Evolutionary conservation across 2,113 vertebrate species (phyloP).

Genomic region (Rhegmatorhina hoffmannsi): DNA sequence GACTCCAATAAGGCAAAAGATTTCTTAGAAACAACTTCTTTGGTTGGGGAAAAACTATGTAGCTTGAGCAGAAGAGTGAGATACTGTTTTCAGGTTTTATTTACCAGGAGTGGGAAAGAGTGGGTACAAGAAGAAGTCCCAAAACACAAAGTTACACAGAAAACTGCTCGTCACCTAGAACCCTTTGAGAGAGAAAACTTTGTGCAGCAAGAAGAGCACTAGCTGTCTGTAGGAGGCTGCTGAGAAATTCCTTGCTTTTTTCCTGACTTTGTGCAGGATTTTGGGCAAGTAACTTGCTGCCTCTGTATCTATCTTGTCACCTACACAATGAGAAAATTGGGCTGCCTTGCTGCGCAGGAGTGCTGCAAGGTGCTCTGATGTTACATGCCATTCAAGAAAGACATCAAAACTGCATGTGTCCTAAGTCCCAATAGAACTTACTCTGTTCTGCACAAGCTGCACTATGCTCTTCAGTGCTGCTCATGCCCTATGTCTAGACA

Average conservation of each 20-base stretch:
- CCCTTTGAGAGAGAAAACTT: not conserved
- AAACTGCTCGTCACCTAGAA: not conserved
- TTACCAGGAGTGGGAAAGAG: not conserved
- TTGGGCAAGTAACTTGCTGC: not conserved
- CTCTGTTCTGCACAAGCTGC: not conserved
- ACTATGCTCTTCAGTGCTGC: not conserved
- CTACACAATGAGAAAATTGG: not conserved
- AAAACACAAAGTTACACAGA: not conserved
- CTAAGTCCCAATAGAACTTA: not conserved
- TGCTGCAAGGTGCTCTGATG: not conserved
- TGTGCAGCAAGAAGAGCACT: not conserved
- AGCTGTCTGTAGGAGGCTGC: not conserved
- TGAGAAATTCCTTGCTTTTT: not conserved
- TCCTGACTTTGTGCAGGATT: not conserved
- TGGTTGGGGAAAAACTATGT: not conserved
- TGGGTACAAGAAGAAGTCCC: not conserved
- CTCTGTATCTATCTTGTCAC: not conserved
- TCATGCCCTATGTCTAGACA: not conserved
- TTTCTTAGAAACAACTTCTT: constrained; percentile 55
- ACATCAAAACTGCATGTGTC: not conserved
- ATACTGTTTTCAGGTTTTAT: not conserved
- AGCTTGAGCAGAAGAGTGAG: not conserved
- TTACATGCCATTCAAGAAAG: not conserved
- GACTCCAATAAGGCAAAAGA: constrained; percentile 62
- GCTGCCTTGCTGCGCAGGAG: not conserved